Base-by-base conservation (phyloP, 2,797 vertebrate genomes). In the Enoplosus armatus region DNA sequence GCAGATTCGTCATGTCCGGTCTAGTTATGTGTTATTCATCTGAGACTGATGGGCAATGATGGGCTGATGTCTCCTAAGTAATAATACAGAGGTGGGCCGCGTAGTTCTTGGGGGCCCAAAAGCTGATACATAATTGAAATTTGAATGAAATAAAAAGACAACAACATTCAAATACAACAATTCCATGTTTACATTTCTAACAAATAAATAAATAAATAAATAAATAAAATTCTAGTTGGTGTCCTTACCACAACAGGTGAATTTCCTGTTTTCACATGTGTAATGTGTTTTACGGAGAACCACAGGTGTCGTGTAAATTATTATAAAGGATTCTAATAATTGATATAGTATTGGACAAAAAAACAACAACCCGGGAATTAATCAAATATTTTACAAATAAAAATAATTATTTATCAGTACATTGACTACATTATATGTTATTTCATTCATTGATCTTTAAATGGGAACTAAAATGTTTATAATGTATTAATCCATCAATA, bases 141-240 rank as follows among this genome's bases (percentile, higher is more conserved):
- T 7, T 4, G 2, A 24, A 16, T 26, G 0, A 43, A 61, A 60
- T n/a, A 2, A 22, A n/a, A 27, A 50, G 15, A n/a, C n/a, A 1
- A 63, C 14, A 22, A 7, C 24, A 24, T 1, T 20, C 12, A 18
- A 41, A 26, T 31, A 15, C 7, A 65, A 50, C 7, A 41, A 22
- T 11, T 3, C 37, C 15, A 39, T 51, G 45, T 41, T 37, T 15
- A 51, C 2, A 71, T 24, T 4, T 47, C 15, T 22, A 71, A 27
- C 24, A 47, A 47, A 47, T 33, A 47, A 47, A 47, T 26, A 0
- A 53, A 22, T n/a, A 43, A n/a, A 67, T 26, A 0, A 53, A 29
- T 41, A 43, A 15, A 67, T 53, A 18, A 54, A 51, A 15, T 11
- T 14, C 5, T 60, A 9, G 55, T 58, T 29, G 18, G 16, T 62